These are phyloP conservation scores for Torymus auratus DNA, from an alignment of 2,888 invertebrate genomes.

Conservation along the genomic window DNA sequence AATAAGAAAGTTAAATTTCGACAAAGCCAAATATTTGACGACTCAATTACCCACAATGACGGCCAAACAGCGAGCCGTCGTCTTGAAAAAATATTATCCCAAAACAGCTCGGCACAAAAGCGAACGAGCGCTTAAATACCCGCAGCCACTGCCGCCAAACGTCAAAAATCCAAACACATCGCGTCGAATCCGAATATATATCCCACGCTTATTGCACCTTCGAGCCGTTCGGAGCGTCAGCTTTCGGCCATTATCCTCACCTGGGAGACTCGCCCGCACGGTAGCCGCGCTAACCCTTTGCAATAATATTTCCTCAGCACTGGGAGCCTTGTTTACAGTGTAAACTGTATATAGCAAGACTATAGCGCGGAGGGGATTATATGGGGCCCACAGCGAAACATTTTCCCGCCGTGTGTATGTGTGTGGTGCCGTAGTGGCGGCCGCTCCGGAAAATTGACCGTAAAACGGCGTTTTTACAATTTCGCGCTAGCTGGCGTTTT, in stretches of 20 bases:
- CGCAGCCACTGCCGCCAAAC: too few species aligned
- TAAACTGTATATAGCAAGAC: slow-evolving; percentile 59
- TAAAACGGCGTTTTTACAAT: slow-evolving; percentile 20
- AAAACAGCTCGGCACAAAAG: slow-evolving; percentile 8
- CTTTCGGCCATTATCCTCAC: slow-evolving; percentile 18
- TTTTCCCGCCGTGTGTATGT: background rate
- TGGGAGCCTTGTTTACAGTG: slow-evolving; percentile 66
- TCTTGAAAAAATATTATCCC: slow-evolving; percentile 14
- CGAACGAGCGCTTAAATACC: too few species aligned
- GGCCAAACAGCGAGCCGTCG: background rate
- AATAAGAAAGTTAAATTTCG: background rate
- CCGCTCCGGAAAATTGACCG: slow-evolving; percentile 13
- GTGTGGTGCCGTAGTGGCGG: too few species aligned
- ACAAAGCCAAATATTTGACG: slow-evolving; percentile 10
- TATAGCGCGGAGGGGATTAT: background rate
- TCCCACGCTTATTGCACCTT: too few species aligned
- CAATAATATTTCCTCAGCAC: slow-evolving; percentile 70
- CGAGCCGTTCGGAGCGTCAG: background rate
- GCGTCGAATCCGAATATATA: too few species aligned
- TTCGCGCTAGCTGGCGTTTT: background rate
- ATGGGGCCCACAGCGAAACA: background rate
- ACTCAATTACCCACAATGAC: slow-evolving; percentile 24
- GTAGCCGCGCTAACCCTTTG: slow-evolving; percentile 60
- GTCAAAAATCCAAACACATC: too few species aligned
- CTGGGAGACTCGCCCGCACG: background rate